These are phyloP conservation scores for Odontophorus gujanensis DNA, from an alignment of 2,113 vertebrate species.

Conservation along the genomic window DNA sequence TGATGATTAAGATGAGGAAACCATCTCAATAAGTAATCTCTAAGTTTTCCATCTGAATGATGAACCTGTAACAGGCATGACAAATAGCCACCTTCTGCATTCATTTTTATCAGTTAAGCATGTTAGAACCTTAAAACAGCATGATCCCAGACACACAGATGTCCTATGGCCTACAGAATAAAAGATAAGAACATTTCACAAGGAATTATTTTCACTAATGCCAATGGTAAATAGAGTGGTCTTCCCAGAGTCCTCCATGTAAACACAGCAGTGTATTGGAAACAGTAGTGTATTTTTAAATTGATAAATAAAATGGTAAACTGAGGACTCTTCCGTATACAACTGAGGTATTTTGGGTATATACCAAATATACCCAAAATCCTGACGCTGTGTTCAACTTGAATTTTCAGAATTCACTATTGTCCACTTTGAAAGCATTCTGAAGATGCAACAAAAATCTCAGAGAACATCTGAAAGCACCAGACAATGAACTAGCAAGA, in stretches of 20 bases:
- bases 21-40: neutral
- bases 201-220: neutral
- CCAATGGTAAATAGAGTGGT: neutral
- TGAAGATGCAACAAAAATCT: neutral
- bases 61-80: neutral
- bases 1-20: neutral
- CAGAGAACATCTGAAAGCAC: neutral
- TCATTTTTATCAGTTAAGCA: accelerated
- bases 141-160: neutral
- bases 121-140: neutral
- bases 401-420: neutral
- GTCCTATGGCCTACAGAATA: neutral
- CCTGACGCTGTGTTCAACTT: neutral
- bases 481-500: neutral
- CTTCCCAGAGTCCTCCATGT: neutral
- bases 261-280: neutral
- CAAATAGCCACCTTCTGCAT: neutral
- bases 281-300: neutral
- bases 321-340: neutral
- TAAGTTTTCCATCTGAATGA: neutral
- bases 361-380: neutral
- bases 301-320: neutral
- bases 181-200: neutral
- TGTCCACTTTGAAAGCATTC: neutral
- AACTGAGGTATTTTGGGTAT: neutral